A percentile compares a stretch with the other conserved stretches of the same genome.
Conservation (phyloP, 2,113 vertebrate species). For the Alethe castanea region DNA sequence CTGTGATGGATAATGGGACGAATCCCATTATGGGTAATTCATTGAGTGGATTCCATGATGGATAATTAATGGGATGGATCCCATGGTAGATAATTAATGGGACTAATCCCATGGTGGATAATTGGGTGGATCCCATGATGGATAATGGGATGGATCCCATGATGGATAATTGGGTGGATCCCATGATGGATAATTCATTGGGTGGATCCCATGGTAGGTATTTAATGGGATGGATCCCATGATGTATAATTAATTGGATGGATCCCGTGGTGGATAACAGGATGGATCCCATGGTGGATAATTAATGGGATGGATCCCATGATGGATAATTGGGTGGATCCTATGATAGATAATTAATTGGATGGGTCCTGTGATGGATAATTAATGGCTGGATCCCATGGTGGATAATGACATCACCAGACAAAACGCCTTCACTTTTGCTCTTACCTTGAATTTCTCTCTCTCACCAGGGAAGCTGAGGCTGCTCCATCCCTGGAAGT, state of each 20-base stretch:
- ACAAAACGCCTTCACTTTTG: no score
- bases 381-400: no score
- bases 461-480: neutral
- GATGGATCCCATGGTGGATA: no score
- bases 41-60: neutral
- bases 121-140: neutral
- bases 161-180: neutral
- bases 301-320: no score
- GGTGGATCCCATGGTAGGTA: neutral
- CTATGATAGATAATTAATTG: no score
- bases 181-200: neutral
- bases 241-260: neutral
- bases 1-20: neutral
- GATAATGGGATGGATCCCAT: neutral
- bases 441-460: no score
- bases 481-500: neutral
- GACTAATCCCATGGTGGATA: accelerated
- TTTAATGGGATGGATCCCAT: no score
- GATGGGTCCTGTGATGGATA: no score
- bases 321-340: no score
- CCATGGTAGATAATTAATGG: neutral
- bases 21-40: neutral
- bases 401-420: no score
- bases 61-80: neutral
- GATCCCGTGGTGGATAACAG: neutral